These are phyloP conservation scores for Pseudomyrmex dendroicus DNA, from an alignment of 1,140 invertebrate species.

Conservation along the genomic window DNA sequence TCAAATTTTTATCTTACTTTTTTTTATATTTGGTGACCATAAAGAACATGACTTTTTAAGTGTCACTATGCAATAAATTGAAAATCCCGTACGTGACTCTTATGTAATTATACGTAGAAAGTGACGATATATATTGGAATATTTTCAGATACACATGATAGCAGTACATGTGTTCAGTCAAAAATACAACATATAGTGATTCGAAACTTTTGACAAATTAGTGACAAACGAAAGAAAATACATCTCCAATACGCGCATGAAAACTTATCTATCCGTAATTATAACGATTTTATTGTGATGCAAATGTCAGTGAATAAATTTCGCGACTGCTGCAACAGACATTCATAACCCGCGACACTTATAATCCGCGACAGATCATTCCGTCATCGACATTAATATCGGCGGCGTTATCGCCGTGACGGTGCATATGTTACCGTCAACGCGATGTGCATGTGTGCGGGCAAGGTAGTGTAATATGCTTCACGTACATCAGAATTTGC, in stretches of 20 bases:
- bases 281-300: not conserved
- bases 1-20: too few species aligned
- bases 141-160: not conserved
- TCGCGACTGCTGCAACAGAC: too few species aligned
- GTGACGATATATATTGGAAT: not conserved
- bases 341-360: not conserved
- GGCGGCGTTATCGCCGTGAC: slow-evolving; percentile 54
- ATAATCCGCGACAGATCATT: slow-evolving; percentile 30
- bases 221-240: not conserved
- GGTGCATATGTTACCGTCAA: slow-evolving; percentile 62
- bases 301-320: too few species aligned
- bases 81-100: too few species aligned
- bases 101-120: too few species aligned
- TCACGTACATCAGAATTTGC: slow-evolving; percentile 58
- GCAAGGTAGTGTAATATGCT: slow-evolving; percentile 33
- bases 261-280: not conserved
- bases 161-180: not conserved
- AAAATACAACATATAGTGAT: not conserved
- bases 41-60: too few species aligned
- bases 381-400: slow-evolving; percentile 63
- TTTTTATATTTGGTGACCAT: too few species aligned
- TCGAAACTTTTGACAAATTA: not conserved
- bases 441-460: slow-evolving; percentile 32
- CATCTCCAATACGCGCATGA: too few species aligned
- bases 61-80: too few species aligned